phyloP scores from a whole-genome alignment of 2,113 vertebrate species.

The Arothron firmamentum region DNA sequence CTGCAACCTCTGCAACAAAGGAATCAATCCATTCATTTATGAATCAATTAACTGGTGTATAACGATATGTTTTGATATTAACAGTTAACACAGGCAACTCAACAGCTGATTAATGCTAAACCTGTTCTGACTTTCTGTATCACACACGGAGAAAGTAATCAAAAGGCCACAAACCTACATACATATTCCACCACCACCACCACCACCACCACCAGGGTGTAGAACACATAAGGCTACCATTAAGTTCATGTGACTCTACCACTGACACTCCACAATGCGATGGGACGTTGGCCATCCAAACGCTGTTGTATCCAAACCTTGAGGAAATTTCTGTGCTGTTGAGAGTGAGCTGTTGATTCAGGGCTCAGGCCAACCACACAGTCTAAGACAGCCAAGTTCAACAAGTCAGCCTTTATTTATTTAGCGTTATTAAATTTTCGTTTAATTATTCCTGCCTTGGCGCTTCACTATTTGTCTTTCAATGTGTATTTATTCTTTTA shows the following conservation, averaged over 20 bases:
- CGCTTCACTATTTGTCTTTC: constrained; percentile 23
- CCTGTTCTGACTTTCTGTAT: too few species aligned
- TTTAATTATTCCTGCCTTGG: constrained; percentile 30
- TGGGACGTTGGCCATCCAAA: constrained; percentile 25
- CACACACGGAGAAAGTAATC: too few species aligned
- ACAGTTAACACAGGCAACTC: too few species aligned
- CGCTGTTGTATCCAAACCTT: constrained; percentile 53
- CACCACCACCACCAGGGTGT: constrained; percentile 3
- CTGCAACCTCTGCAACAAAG: too few species aligned
- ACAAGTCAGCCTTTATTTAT: constrained; percentile 53
- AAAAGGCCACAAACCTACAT: constrained; percentile 4
- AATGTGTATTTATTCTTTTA: constrained; percentile 21
- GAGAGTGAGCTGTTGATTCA: constrained; percentile 64
- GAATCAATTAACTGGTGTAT: too few species aligned
- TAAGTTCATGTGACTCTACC: constrained; percentile 57
- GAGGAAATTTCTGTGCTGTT: constrained; percentile 48
- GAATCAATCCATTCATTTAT: too few species aligned
- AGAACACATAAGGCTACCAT: constrained; percentile 57
- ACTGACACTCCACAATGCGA: constrained; percentile 8
- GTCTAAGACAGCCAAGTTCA: constrained; percentile 38
- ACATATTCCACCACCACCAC: background rate
- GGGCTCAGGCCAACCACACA: constrained; percentile 50
- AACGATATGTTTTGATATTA: too few species aligned
- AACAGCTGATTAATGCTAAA: too few species aligned
- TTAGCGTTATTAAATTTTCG: constrained; percentile 40